These are phyloP conservation scores for Oncorhynchus keta DNA, from an alignment of 2,113 vertebrate species.

Conservation along the genomic window DNA sequence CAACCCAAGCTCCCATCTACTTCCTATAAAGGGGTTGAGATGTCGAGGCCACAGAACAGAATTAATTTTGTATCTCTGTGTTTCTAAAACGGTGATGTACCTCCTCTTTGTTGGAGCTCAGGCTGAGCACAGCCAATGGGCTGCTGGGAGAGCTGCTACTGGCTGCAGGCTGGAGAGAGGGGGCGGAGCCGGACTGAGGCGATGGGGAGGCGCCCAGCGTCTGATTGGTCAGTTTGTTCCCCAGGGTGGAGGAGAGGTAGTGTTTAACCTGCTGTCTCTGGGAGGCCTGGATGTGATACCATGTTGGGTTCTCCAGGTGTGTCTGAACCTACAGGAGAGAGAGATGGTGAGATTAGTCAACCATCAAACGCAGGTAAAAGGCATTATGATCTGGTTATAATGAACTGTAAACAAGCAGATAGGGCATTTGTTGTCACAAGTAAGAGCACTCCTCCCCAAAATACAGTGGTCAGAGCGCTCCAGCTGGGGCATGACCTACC, in stretches of 20 bases:
- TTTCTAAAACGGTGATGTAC: conserved; percentile 33
- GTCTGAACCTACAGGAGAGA: conserved; percentile 78
- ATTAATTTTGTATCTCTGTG: no score
- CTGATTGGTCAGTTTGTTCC: conserved; percentile 72
- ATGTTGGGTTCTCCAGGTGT: conserved; percentile 85
- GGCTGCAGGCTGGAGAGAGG: conserved; percentile 54
- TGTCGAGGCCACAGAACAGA: no score
- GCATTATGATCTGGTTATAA: no score
- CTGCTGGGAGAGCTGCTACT: conserved; percentile 76
- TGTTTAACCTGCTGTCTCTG: conserved; percentile 84
- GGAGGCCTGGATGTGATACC: conserved; percentile 85
- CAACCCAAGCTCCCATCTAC: no score
- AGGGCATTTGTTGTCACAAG: no score
- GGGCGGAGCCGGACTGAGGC: conserved; percentile 51
- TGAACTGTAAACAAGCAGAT: no score
- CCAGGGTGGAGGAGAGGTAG: conserved; percentile 81
- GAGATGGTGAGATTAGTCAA: background rate
- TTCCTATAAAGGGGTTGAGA: no score
- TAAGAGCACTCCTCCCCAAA: no score
- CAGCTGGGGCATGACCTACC: conserved; percentile 60
- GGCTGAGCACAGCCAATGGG: conserved; percentile 77
- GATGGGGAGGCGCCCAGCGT: conserved; percentile 51
- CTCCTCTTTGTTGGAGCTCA: conserved; percentile 78
- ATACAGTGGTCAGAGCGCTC: no score
- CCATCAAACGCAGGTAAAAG: no score